These are phyloP conservation scores for Amazona guildingii DNA, from an alignment of 2,113 vertebrate species.

Conservation along the genomic window DNA sequence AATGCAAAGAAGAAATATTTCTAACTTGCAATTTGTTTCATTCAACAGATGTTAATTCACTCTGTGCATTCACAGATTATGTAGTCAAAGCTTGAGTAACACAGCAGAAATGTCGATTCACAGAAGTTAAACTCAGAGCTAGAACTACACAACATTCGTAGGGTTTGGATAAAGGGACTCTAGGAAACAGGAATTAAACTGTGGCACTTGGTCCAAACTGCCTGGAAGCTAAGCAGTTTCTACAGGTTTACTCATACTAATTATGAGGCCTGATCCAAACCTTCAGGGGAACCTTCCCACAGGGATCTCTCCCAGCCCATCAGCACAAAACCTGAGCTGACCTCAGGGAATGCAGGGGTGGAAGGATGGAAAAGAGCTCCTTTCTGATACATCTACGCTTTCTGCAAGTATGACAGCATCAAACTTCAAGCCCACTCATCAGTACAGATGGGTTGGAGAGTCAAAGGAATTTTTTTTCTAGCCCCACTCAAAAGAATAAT, in stretches of 20 bases:
- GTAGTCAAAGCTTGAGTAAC: background rate
- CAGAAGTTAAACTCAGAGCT: background rate
- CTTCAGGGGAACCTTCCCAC: background rate
- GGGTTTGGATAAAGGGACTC: background rate
- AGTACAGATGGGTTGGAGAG: background rate
- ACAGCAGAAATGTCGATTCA: background rate
- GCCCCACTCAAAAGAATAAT: background rate
- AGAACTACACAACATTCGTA: background rate
- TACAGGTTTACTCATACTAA: background rate
- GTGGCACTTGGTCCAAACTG: background rate
- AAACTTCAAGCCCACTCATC: background rate
- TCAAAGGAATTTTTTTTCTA: background rate
- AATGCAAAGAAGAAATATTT: background rate
- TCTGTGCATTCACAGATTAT: background rate
- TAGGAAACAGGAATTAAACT: background rate
- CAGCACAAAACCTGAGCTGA: background rate
- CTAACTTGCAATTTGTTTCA: background rate
- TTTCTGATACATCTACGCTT: background rate
- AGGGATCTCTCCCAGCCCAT: background rate
- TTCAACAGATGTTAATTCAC: background rate
- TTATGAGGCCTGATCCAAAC: background rate
- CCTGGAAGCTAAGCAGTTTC: background rate
- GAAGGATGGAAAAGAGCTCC: background rate
- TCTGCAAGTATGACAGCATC: background rate
- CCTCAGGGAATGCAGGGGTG: background rate